Base-by-base conservation (phyloP, 92 coral and sea anemone genomes). In the Umimayanthus kanabou region DNA sequence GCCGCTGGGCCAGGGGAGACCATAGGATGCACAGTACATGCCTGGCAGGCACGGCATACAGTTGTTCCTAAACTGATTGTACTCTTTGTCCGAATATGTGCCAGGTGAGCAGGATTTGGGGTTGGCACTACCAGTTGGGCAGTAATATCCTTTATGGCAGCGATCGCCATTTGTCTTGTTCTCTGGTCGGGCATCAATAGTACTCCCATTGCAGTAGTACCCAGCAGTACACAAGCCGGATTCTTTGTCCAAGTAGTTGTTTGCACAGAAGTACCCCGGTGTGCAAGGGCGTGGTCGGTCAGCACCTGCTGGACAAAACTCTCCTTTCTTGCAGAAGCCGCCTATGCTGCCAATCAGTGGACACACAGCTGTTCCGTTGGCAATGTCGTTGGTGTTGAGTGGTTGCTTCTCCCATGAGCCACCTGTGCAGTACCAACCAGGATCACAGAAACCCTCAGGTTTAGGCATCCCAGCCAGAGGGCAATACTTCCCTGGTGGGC, bases 371-470 rank as follows among this genome's bases (percentile, higher is more conserved):
- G 91, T 91, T 69, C 94, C 97, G 85, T 97, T 95, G 73, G 93
- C 95, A 64, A 97, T 95, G 40, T 95, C 94, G 13, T 77, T 89
- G 25, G 85, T 83, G 88, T 95, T 94, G 14, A 97, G 90, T 5
- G 99, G 99, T 85, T 85, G 76, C 65, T 81, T 90, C 88, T 97
- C 97, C 99, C 99, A 97, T 30, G 99, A 97, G 42, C 99, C 99
- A 71, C 99, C 99, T 78, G 91, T 94, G 76, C 99, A 97, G 88
- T 86, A 97, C 97, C 98, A 95, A 28, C 99, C 99, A 29, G 93
- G 94, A 28, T 96, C 95, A 88, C 99, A 97, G 57, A 86, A 80
- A 8, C 99, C 99, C 72, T 90, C 88, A 4, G 99, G 99, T 18
- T 85, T 70, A 28, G 93, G 89, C 94, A 91, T 85, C 30, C 96